A percentile compares a stretch with the other conserved stretches of the same genome.
These are phyloP conservation scores for Dioctria rufipes DNA, from an alignment of 2,888 invertebrate genomes.

Conservation along the genomic window DNA sequence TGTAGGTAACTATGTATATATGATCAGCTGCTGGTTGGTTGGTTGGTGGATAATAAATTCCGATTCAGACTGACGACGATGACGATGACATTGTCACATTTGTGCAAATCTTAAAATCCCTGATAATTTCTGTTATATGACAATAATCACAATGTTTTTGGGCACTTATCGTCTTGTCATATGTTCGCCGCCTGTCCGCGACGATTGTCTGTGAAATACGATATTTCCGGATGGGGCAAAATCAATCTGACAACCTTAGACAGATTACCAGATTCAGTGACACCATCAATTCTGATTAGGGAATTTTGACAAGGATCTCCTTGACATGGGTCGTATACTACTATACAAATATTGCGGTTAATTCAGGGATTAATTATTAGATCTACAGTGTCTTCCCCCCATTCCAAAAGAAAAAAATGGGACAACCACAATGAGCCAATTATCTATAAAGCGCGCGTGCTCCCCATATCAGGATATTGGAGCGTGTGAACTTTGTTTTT, in stretches of 20 bases:
- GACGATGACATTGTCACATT: background rate
- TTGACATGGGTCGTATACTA: background rate
- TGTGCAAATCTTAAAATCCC: background rate
- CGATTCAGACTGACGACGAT: background rate
- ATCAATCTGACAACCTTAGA: background rate
- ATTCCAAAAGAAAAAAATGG: background rate
- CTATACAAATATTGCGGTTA: too few relatives aligned
- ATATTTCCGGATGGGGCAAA: background rate
- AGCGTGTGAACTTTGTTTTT: background rate
- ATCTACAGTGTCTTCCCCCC: background rate
- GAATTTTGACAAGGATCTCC: slow-evolving; percentile 5
- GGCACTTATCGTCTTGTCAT: background rate
- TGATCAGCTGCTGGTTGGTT: background rate
- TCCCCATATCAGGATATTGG: background rate
- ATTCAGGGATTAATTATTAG: background rate
- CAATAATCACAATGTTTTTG: background rate
- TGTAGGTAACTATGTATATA: background rate
- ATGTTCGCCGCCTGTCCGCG: too few relatives aligned
- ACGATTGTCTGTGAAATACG: background rate
- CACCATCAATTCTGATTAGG: slow-evolving; percentile 2
- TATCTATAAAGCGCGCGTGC: background rate
- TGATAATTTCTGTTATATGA: background rate
- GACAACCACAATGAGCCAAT: background rate
- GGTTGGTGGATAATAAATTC: background rate
- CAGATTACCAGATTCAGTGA: background rate